A percentile compares a stretch with the other conserved stretches of the same genome.
Conservation (phyloP, 2,797 vertebrate genomes). For the Thamnophis elegans region DNA sequence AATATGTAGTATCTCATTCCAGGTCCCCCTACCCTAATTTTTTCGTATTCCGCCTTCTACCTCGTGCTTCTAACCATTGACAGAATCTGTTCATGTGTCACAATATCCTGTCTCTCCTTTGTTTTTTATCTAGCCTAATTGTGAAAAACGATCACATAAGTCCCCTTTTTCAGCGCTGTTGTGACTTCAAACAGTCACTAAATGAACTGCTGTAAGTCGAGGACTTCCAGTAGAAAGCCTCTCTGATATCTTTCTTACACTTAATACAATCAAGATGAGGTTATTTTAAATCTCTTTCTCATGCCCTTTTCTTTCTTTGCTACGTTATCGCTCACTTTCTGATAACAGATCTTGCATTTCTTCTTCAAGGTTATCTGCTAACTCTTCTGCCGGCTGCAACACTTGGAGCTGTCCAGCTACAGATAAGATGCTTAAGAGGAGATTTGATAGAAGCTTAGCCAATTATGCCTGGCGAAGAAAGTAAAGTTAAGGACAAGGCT, state of each 20-base stretch:
- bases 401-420: background rate
- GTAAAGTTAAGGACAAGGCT: background rate
- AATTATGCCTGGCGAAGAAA: background rate
- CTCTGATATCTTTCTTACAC: background rate
- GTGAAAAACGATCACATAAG: no score
- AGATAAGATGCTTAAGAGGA: background rate
- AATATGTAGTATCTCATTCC: no score
- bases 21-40: no score
- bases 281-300: background rate
- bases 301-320: background rate
- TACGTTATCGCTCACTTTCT: background rate
- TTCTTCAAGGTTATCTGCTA: background rate
- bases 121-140: no score
- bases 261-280: background rate
- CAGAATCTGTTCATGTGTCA: no score
- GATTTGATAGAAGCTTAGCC: background rate
- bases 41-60: no score
- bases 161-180: no score
- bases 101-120: no score
- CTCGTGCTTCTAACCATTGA: no score
- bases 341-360: background rate
- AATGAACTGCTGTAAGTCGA: background rate
- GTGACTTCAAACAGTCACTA: background rate
- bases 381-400: background rate
- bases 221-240: background rate